phyloP scores from a whole-genome alignment of 2,113 vertebrate species.

The Melozone crissalis region DNA sequence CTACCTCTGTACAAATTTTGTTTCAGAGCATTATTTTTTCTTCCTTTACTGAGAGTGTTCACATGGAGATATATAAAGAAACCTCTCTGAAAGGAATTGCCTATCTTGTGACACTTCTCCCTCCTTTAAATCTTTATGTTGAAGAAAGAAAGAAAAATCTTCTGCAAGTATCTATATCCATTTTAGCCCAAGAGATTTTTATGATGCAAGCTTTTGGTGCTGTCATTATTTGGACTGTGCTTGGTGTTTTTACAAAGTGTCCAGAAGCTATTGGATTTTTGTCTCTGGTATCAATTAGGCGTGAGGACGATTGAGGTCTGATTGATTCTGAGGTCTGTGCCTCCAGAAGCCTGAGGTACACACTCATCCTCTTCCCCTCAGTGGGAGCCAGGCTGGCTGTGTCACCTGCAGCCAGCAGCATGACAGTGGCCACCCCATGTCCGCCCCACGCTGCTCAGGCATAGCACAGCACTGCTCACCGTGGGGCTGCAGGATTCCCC shows the following conservation, averaged over 20 bases:
- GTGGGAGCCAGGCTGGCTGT: not conserved
- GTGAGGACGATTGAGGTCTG: not conserved
- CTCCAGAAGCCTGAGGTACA: not conserved
- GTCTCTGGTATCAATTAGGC: not conserved
- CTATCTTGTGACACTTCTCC: not conserved
- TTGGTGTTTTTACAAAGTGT: not conserved
- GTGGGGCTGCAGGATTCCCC: not conserved
- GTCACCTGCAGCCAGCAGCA: not conserved
- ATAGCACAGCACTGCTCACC: not conserved
- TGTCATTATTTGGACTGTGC: not conserved
- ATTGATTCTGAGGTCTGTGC: too few species aligned
- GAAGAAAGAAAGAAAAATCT: not conserved
- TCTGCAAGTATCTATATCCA: not conserved
- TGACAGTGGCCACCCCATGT: rapidly evolving
- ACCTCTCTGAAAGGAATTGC: not conserved
- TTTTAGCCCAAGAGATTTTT: not conserved
- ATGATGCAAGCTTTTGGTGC: not conserved
- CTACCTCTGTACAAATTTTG: constrained; percentile 14
- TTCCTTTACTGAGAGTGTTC: not conserved
- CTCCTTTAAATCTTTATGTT: not conserved
- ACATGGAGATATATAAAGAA: not conserved
- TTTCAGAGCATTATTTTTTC: constrained; percentile 45
- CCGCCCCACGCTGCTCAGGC: rapidly evolving
- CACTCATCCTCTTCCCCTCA: not conserved
- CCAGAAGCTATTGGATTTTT: not conserved